Percentiles rank a stretch among this genome's conserved stretches.
Conservation (phyloP, 2,797 vertebrate species). For the Esox masquinongy region DNA sequence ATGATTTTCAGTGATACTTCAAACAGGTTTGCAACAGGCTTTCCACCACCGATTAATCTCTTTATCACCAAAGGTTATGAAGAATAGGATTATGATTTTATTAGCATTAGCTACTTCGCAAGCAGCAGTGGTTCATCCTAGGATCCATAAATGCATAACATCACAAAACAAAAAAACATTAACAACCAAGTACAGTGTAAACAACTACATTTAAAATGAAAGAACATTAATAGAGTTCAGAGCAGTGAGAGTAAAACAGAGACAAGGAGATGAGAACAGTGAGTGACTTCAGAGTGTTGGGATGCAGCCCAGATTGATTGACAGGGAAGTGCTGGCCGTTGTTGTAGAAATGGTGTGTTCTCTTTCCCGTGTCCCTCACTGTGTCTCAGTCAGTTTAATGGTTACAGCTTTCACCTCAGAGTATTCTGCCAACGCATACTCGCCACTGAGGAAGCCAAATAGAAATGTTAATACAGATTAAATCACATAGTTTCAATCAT, state of each 20-base stretch:
- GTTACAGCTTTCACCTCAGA: conserved; percentile 93
- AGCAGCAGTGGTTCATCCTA: no score
- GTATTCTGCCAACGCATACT: conserved; percentile 91
- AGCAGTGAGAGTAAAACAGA: no score
- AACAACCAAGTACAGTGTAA: no score
- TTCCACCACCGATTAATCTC: neutral
- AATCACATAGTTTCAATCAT: neutral
- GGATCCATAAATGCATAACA: no score
- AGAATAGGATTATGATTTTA: neutral
- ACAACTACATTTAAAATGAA: no score
- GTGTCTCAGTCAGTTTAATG: conserved; percentile 87
- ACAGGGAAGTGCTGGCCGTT: conserved; percentile 9
- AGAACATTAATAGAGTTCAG: no score
- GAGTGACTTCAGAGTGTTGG: neutral
- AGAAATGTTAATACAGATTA: neutral
- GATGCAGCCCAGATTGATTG: conserved; percentile 1
- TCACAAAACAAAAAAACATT: no score
- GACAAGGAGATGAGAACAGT: neutral
- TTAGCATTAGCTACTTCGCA: no score
- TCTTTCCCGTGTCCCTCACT: conserved; percentile 48
- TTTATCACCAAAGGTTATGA: neutral
- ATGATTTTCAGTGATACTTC: neutral
- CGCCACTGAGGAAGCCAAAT: conserved; percentile 77
- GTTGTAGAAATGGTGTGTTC: neutral
- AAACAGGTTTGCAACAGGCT: neutral